Evolutionary conservation across 2,797 vertebrate species (phyloP).

Genomic region (Hemibagrus guttatus): DNA sequence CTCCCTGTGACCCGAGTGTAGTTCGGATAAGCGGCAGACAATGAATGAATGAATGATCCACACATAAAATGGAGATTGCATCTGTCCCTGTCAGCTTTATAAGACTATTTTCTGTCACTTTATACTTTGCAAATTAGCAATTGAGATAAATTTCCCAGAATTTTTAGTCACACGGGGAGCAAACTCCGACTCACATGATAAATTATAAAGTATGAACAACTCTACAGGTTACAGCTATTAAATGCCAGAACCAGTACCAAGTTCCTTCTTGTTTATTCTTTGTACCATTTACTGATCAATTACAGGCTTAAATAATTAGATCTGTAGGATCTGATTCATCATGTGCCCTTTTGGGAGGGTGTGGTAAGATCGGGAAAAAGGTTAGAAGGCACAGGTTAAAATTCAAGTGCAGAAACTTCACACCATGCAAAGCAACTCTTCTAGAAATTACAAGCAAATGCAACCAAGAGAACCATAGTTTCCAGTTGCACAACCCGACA

Average conservation of each 20-base stretch:
- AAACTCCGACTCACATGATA: slow-evolving; percentile 6
- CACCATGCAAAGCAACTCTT: slow-evolving; percentile 49
- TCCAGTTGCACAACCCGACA: slow-evolving; percentile 28
- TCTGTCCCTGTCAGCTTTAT: neutral
- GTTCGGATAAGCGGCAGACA: too few relatives aligned
- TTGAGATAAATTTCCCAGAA: neutral
- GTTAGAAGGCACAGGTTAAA: slow-evolving; percentile 18
- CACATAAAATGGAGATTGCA: neutral
- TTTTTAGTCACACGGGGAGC: neutral
- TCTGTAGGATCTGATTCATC: slow-evolving; percentile 8
- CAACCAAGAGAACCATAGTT: slow-evolving; percentile 32
- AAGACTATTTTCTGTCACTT: neutral
- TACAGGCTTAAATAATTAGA: neutral
- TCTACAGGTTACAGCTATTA: slow-evolving; percentile 13
- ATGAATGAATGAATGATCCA: too few relatives aligned
- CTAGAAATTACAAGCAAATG: slow-evolving; percentile 45
- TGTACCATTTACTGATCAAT: neutral
- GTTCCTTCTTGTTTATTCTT: neutral
- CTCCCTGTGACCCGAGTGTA: too few relatives aligned
- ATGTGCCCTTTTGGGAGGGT: slow-evolving; percentile 20
- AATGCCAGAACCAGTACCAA: neutral
- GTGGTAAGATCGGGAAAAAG: neutral
- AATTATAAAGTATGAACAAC: slow-evolving; percentile 23
- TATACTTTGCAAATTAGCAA: neutral
- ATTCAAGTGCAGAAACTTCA: slow-evolving; percentile 47